phyloP scores from a whole-genome alignment of 2,797 vertebrate genomes.

The Choloepus didactylus region DNA sequence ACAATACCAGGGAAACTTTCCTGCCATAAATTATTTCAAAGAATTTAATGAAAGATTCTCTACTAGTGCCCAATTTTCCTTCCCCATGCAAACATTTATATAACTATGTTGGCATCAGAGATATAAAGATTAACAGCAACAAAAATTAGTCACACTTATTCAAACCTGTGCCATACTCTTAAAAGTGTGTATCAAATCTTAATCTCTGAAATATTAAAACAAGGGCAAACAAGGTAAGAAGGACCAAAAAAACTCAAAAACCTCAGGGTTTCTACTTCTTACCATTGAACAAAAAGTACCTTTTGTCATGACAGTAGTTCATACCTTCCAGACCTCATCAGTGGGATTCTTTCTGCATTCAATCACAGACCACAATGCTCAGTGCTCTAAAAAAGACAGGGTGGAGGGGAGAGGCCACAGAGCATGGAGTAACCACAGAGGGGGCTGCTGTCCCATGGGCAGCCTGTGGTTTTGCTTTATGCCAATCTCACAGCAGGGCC shows the following conservation, averaged over 20 bases:
- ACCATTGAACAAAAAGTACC: background rate
- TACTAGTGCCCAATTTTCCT: background rate
- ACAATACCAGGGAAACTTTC: background rate
- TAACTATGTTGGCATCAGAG: background rate
- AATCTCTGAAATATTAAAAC: conserved; percentile 4
- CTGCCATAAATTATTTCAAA: background rate
- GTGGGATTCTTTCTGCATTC: background rate
- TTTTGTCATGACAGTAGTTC: background rate
- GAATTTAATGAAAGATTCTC: background rate
- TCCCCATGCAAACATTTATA: background rate
- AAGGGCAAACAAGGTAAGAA: background rate
- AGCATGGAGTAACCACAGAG: background rate
- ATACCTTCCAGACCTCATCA: background rate
- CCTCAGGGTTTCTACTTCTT: background rate
- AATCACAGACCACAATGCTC: background rate
- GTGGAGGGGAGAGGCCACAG: background rate
- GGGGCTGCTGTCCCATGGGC: background rate
- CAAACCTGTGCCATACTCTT: background rate
- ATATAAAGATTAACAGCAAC: background rate
- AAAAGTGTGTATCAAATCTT: background rate
- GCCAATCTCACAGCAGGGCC: conserved; percentile 51
- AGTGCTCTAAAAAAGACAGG: background rate
- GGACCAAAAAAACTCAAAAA: background rate
- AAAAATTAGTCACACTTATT: background rate
- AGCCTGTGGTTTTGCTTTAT: conserved; percentile 64